Conservation (phyloP, 2,113 vertebrate genomes). For the Alethe castanea region DNA sequence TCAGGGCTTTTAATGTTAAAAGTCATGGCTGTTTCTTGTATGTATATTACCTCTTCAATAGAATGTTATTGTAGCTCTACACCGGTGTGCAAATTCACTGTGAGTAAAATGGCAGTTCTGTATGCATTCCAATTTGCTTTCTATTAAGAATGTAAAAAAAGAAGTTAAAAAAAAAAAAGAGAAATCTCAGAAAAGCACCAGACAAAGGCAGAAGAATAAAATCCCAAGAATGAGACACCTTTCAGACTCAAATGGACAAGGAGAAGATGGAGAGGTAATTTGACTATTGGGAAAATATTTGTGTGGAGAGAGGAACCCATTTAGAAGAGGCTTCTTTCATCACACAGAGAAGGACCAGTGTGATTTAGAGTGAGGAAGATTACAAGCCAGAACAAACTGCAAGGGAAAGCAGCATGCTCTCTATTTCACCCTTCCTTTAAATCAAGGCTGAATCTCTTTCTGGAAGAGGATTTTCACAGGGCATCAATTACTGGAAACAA, state of each 20-base stretch:
- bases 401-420: neutral
- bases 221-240: neutral
- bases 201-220: neutral
- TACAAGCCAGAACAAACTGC: neutral
- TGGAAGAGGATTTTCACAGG: neutral
- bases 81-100: neutral
- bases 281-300: neutral
- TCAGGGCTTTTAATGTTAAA: neutral
- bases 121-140: neutral
- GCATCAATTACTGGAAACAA: neutral
- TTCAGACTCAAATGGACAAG: neutral
- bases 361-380: neutral
- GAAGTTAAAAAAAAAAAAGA: too few relatives aligned
- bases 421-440: neutral
- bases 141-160: neutral
- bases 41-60: rapidly evolving
- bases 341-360: neutral
- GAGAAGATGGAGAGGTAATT: neutral
- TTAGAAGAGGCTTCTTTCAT: neutral
- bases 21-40: neutral
- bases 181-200: neutral
- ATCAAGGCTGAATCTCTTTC: neutral
- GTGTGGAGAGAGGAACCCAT: neutral
- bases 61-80: neutral
- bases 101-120: neutral